Conservation (phyloP, 2,888 invertebrate genomes). For the Formica aserva region DNA sequence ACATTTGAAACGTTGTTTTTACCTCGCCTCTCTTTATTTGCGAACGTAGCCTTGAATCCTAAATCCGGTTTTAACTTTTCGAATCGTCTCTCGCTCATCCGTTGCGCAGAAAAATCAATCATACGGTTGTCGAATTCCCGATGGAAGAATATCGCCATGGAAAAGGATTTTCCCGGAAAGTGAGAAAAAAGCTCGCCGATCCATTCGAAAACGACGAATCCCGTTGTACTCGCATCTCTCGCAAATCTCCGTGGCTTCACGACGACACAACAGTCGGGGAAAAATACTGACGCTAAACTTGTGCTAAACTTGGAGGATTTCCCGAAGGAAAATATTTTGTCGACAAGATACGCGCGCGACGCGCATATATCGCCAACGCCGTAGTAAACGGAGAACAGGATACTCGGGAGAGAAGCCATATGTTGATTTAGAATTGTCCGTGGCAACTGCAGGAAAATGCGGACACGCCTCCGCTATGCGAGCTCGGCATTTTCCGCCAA, state of each 20-base stretch:
- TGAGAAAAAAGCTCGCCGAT: neutral
- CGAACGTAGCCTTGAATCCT: constrained; percentile 56
- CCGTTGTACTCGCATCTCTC: neutral
- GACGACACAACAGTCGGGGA: constrained; percentile 6
- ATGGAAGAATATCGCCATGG: neutral
- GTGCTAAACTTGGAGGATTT: constrained; percentile 40
- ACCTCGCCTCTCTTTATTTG: constrained; percentile 18
- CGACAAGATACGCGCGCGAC: constrained; percentile 29
- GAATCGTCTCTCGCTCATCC: constrained; percentile 16
- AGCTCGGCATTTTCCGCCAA: constrained; percentile 19
- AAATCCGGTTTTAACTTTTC: constrained; percentile 61
- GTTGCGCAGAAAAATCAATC: constrained; percentile 26
- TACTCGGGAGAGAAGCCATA: neutral
- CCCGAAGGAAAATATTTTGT: constrained; percentile 36
- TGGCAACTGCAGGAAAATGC: constrained; percentile 9
- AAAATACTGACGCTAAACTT: constrained; percentile 27
- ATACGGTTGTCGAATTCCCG: neutral
- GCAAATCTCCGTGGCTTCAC: neutral
- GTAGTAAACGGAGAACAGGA: constrained; percentile 9
- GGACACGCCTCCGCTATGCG: constrained; percentile 12
- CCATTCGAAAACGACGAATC: neutral
- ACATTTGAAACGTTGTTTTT: constrained; percentile 45
- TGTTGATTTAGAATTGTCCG: constrained; percentile 32
- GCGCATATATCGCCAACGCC: neutral
- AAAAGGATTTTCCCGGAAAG: constrained; percentile 10